Evolutionary conservation across 2,888 invertebrate genomes (phyloP).

Genomic region (Galerucella calmariensis): DNA sequence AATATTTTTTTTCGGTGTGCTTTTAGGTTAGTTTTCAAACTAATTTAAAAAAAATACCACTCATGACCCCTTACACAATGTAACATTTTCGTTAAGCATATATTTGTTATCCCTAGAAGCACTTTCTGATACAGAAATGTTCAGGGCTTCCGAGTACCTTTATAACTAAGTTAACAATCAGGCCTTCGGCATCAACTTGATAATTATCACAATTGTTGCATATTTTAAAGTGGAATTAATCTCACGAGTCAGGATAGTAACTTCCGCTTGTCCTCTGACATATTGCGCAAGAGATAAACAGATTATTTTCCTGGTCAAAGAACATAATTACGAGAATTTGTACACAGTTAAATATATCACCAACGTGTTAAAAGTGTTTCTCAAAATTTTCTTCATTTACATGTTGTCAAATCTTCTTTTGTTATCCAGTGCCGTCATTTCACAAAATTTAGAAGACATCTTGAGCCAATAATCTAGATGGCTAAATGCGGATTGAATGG

Average conservation of each 20-base stretch:
- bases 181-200: constrained; percentile 38
- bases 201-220: constrained; percentile 40
- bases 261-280: background rate
- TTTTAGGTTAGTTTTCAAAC: constrained; percentile 19
- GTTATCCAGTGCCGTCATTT: too few relatives aligned
- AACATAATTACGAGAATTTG: too few relatives aligned
- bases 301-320: too few relatives aligned
- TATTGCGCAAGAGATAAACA: background rate
- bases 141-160: constrained; percentile 47
- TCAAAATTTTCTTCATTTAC: too few relatives aligned
- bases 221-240: constrained; percentile 36
- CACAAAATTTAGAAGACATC: too few relatives aligned
- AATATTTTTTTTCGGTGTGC: too few relatives aligned
- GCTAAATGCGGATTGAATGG: too few relatives aligned
- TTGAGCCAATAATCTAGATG: too few relatives aligned
- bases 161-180: constrained; percentile 48
- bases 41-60: constrained; percentile 23
- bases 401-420: too few relatives aligned
- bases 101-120: constrained; percentile 22
- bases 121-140: constrained; percentile 21
- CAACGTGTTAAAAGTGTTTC: too few relatives aligned
- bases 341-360: too few relatives aligned
- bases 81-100: constrained; percentile 30
- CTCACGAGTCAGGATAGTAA: constrained; percentile 3
- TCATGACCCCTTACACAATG: constrained; percentile 17